Evolutionary conservation across 2,888 invertebrate species (phyloP).

Genomic region (Cryptus armator): DNA sequence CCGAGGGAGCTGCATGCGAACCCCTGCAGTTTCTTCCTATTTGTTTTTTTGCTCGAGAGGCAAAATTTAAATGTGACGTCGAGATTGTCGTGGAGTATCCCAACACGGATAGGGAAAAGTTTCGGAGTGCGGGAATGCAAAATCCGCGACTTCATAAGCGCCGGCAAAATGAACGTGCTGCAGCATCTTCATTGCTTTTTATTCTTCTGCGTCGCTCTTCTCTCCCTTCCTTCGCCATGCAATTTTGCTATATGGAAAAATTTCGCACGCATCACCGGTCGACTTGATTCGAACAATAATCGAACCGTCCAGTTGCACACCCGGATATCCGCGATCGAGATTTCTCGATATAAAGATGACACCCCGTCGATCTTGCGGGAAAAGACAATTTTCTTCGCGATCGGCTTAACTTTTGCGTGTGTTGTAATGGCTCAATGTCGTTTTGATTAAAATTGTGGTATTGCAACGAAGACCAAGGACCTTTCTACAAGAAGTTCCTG

Average conservation of each 20-base stretch:
- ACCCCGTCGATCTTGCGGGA: constrained; percentile 15
- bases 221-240: background rate
- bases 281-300: constrained; percentile 10
- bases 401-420: background rate
- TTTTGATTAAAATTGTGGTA: background rate
- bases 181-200: constrained; percentile 11
- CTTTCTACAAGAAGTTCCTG: background rate
- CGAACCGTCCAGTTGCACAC: constrained; percentile 25
- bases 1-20: background rate
- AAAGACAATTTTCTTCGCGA: constrained; percentile 11
- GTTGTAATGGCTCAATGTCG: background rate
- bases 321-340: constrained; percentile 47
- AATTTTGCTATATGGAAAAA: background rate
- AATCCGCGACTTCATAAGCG: background rate
- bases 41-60: background rate
- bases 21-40: background rate
- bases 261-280: constrained; percentile 5
- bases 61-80: background rate
- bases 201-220: background rate
- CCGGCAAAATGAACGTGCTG: background rate
- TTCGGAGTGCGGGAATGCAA: background rate
- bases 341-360: constrained; percentile 49
- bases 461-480: background rate
- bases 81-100: background rate
- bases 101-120: background rate